These are phyloP conservation scores for Novumbra hubbsi DNA, from an alignment of 2,797 vertebrate genomes.

Conservation along the genomic window DNA sequence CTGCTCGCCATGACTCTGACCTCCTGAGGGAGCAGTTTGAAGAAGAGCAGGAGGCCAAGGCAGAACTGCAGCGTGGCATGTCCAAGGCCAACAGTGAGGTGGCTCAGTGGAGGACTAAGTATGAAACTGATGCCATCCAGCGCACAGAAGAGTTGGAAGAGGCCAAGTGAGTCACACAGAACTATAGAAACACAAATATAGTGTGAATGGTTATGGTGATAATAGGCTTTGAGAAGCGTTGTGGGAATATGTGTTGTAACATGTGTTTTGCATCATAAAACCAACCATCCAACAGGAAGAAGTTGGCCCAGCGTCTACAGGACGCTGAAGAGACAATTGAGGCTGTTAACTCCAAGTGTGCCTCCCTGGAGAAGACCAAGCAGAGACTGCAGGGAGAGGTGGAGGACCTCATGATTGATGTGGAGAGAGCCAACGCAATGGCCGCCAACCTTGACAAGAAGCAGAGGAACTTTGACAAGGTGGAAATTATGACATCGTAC, in stretches of 20 bases:
- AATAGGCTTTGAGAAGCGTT: too few species aligned
- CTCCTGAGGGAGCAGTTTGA: slow-evolving; percentile 68
- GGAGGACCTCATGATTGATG: slow-evolving; percentile 65
- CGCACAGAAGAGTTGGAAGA: slow-evolving; percentile 40
- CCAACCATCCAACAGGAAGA: too few species aligned
- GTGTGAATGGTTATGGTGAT: too few species aligned
- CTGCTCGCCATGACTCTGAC: slow-evolving; percentile 72
- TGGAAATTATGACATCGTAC: not conserved
- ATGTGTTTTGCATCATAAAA: too few species aligned
- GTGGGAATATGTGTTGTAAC: not conserved
- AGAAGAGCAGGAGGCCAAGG: slow-evolving; percentile 44
- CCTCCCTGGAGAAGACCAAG: not conserved
- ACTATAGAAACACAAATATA: not conserved
- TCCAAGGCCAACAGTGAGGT: slow-evolving; percentile 79
- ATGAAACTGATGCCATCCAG: slow-evolving; percentile 57
- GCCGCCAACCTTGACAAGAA: slow-evolving; percentile 75
- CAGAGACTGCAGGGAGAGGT: slow-evolving; percentile 45
- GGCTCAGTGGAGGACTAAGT: slow-evolving; percentile 78
- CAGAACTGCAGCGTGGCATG: slow-evolving; percentile 70
- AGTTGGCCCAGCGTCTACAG: not conserved
- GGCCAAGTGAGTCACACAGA: not conserved
- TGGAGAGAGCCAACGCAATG: slow-evolving; percentile 72
- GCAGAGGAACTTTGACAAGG: slow-evolving; percentile 77
- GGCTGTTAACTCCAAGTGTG: not conserved
- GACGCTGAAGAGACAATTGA: slow-evolving; percentile 74